Evolutionary conservation across 2,113 vertebrate genomes (phyloP).

Genomic region (Pachypanchax playfairii): DNA sequence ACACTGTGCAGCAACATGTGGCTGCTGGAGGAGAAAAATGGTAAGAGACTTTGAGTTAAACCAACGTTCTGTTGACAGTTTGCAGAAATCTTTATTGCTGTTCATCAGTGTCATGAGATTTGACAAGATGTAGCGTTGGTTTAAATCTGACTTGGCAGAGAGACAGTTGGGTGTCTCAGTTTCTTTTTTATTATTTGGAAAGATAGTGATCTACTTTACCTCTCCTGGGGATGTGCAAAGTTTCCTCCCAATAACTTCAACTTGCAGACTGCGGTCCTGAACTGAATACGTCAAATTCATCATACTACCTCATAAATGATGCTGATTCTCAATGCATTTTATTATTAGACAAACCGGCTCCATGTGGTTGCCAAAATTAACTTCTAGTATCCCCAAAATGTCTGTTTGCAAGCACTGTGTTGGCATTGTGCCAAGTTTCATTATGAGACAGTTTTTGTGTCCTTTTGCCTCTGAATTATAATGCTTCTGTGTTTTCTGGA

Average conservation of each 20-base stretch:
- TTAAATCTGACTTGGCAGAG: constrained; percentile 28
- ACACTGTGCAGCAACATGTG: constrained; percentile 94
- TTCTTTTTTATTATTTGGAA: constrained; percentile 31
- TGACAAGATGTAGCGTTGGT: constrained; percentile 5
- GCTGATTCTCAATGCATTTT: constrained; percentile 26
- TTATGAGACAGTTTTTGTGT: constrained; percentile 7
- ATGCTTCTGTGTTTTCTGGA: not conserved
- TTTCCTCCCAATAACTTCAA: constrained; percentile 46
- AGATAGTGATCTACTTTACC: constrained; percentile 39
- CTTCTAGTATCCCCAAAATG: constrained; percentile 53
- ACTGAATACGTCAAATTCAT: constrained; percentile 59
- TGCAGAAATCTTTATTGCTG: no score
- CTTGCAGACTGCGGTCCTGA: constrained; percentile 29
- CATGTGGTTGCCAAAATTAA: constrained; percentile 40
- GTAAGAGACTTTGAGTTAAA: constrained; percentile 74
- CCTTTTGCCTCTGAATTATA: not conserved
- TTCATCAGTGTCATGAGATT: no score
- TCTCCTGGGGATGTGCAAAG: constrained; percentile 33
- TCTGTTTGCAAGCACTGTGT: constrained; percentile 40
- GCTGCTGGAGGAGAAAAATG: constrained; percentile 90
- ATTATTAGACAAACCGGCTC: constrained; percentile 55
- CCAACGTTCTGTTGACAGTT: no score
- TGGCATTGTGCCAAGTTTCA: constrained; percentile 14
- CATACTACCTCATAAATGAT: constrained; percentile 67
- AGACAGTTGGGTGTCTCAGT: constrained; percentile 10